These are phyloP conservation scores for Xenopus borealis DNA, from an alignment of 2,113 vertebrate species.

Conservation along the genomic window DNA sequence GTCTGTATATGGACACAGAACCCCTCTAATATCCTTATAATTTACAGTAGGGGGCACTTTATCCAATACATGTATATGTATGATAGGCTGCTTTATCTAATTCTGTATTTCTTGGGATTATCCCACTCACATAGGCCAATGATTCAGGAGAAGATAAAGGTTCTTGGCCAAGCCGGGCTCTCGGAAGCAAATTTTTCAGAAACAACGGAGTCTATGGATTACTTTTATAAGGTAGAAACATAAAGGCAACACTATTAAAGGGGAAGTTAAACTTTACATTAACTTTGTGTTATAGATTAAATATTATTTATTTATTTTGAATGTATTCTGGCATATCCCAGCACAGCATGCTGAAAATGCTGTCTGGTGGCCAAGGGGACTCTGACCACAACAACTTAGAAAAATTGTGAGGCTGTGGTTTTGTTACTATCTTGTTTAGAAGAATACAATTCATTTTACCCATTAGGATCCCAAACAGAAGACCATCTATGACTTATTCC, in stretches of 20 bases:
- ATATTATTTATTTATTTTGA: too few species aligned
- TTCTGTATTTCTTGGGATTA: background rate
- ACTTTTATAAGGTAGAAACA: constrained; percentile 74
- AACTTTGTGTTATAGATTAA: too few species aligned
- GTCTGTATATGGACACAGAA: too few species aligned
- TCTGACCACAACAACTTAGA: too few species aligned
- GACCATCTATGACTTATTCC: constrained; percentile 81
- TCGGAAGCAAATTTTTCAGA: constrained; percentile 84
- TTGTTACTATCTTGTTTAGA: constrained; percentile 9
- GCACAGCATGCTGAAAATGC: too few species aligned
- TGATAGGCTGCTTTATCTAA: background rate
- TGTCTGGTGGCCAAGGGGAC: too few species aligned
- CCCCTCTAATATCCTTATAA: too few species aligned
- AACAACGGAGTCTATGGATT: constrained; percentile 75
- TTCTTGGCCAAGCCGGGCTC: constrained; percentile 88
- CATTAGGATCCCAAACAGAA: constrained; percentile 71
- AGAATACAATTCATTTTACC: background rate
- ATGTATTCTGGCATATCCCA: background rate
- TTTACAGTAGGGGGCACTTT: too few species aligned
- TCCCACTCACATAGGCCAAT: constrained; percentile 73
- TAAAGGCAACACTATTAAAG: too few species aligned
- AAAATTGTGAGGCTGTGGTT: background rate
- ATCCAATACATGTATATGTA: too few species aligned
- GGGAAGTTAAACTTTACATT: too few species aligned
- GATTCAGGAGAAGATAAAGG: constrained; percentile 90